These are phyloP conservation scores for Stercorarius parasiticus DNA, from an alignment of 2,113 vertebrate species.

Conservation along the genomic window DNA sequence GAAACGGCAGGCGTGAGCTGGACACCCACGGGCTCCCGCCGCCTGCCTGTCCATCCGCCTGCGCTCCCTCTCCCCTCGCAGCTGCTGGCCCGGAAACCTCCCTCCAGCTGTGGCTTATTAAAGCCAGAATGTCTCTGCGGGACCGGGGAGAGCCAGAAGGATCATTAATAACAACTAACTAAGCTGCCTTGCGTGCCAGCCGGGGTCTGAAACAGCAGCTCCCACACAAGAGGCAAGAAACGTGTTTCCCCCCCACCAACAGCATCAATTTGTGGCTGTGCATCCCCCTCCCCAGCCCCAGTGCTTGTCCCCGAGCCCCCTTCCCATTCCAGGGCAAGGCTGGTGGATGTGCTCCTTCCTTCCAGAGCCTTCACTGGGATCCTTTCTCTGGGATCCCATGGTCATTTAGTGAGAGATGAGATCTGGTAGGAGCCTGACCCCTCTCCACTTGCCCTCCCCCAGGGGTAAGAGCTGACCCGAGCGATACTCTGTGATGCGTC, in stretches of 20 bases:
- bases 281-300: not conserved
- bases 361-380: not conserved
- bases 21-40: not conserved
- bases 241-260: accelerated
- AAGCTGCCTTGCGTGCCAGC: not conserved
- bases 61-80: slow-evolving; percentile 46
- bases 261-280: accelerated
- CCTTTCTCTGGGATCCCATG: not conserved
- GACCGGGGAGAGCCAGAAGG: slow-evolving; percentile 68
- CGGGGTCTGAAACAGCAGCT: not conserved
- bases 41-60: not conserved
- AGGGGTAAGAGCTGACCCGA: not conserved
- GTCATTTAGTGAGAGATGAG: not conserved
- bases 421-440: not conserved
- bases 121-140: slow-evolving; percentile 78
- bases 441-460: accelerated
- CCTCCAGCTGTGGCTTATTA: slow-evolving; percentile 84
- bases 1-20: not conserved
- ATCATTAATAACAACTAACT: slow-evolving; percentile 79
- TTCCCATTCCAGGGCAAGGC: not conserved
- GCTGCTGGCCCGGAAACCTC: slow-evolving; percentile 79
- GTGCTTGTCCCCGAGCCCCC: accelerated
- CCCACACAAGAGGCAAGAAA: not conserved
- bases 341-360: not conserved
- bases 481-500: not conserved